Base-by-base conservation (phyloP, 2,888 invertebrate species). In the Acrobasis repandana region DNA sequence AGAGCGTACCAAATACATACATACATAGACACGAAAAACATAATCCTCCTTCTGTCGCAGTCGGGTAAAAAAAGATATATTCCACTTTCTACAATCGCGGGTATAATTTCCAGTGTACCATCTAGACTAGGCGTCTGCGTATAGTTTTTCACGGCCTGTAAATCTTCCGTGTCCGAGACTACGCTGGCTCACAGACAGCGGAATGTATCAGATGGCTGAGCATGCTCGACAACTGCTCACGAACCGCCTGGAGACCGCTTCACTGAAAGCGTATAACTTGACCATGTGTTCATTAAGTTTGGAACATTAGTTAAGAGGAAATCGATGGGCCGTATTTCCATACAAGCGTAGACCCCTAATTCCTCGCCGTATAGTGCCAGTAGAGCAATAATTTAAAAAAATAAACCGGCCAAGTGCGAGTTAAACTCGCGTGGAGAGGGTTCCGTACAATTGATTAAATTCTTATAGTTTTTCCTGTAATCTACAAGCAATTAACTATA, bases 121-220 rank as follows among this genome's bases (percentile, higher is more conserved):
- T 3, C 1, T 34, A 33, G 20, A 43, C 43, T 14, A 4, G 10
- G n/a, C 50, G 18, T 34, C 51, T 54, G 54, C 54, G 15, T 54
- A 20, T 38, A 54, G 54, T 43, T 54, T 50, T 54, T 54, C 54
- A 18, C 54, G n/a, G 18, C 15, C 46, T 9, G 36, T 58, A 38
- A 49, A 58, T 49, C 18, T 58, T 18, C 54, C 54, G 36, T 58
- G 58, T 58, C 58, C 49, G 38, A 2, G 10, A 9, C 11, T n/a
- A 14, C 3, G 33, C 43, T 54, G 52, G 54, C 15, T 52, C 52
- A 52, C 33, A 38, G 60, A 34, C 60, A 52, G 34, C 34, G 60
- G 60, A 60, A 52, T 60, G 51, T 60, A 60, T 52, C 60, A 52
- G 52, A 60, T 52, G 60, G 46, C 33, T 52, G 60, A 46, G 46